phyloP scores from a whole-genome alignment of 1,140 invertebrate genomes.

The Psilanteris sp. region DNA sequence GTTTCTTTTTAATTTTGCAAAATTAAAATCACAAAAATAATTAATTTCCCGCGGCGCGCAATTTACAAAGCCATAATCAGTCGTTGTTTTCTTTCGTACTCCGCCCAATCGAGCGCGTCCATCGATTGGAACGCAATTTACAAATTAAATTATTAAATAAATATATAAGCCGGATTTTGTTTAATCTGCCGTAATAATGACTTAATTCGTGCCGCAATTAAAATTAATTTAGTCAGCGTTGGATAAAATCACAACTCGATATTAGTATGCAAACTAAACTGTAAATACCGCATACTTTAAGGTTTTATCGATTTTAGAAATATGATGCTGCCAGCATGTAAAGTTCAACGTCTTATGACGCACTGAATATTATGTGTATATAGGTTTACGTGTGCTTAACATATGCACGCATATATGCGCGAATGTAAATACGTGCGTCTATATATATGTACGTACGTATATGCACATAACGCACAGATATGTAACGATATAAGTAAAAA shows the following conservation, averaged over 20 bases:
- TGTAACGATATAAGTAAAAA: constrained; percentile 4
- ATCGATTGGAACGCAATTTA: too few species aligned
- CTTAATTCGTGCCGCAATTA: constrained; percentile 29
- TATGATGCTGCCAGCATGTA: constrained; percentile 62
- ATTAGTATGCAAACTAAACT: constrained; percentile 52
- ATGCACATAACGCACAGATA: too few species aligned
- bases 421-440: constrained; percentile 4
- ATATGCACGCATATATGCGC: too few species aligned
- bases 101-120: too few species aligned
- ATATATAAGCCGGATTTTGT: constrained; percentile 4
- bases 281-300: constrained; percentile 52
- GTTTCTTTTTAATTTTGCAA: background rate
- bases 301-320: constrained; percentile 65
- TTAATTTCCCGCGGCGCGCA: too few species aligned
- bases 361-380: constrained; percentile 20
- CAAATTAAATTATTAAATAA: constrained; percentile 5
- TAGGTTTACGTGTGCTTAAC: background rate
- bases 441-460: constrained; percentile 9
- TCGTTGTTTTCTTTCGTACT: too few species aligned
- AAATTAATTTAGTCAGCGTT: constrained; percentile 26
- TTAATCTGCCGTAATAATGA: constrained; percentile 11
- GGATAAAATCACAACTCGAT: constrained; percentile 41
- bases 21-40: too few species aligned
- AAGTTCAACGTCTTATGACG: constrained; percentile 66
- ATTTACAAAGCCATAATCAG: too few species aligned